Evolutionary conservation across 2,888 invertebrate species (phyloP).

Genomic region (Sclerodermus sp.): DNA sequence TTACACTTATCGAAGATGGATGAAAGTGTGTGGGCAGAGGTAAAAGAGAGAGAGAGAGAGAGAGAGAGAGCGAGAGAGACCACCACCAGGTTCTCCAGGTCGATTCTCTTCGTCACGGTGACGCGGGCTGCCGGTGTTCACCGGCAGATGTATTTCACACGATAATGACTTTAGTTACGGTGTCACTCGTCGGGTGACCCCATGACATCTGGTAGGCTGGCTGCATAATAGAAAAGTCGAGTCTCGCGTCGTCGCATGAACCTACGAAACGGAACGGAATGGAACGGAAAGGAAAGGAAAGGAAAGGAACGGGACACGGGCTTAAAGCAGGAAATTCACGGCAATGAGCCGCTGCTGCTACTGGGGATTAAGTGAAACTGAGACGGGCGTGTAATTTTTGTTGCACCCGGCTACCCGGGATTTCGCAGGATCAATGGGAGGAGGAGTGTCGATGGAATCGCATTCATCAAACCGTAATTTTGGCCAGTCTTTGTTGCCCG

Average conservation of each 20-base stretch:
- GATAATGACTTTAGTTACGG: constrained; percentile 42
- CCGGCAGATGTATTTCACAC: constrained; percentile 40
- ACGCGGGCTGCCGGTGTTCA: too few species aligned
- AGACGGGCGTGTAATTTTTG: constrained; percentile 46
- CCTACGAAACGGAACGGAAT: too few species aligned
- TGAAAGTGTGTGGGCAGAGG: too few species aligned
- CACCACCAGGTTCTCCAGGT: too few species aligned
- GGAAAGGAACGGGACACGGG: neutral
- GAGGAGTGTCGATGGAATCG: constrained; percentile 4
- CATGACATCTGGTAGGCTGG: constrained; percentile 41
- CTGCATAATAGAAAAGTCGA: constrained; percentile 34
- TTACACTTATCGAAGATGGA: too few species aligned
- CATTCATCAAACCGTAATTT: constrained; percentile 30
- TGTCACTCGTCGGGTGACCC: constrained; percentile 31
- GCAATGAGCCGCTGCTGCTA: too few species aligned
- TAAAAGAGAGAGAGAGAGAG: too few species aligned
- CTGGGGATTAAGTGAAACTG: constrained; percentile 31
- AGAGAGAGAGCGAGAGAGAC: too few species aligned
- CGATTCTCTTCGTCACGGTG: too few species aligned
- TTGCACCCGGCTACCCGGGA: constrained; percentile 14
- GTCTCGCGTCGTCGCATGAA: constrained; percentile 4
- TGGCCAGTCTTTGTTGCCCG: constrained; percentile 2
- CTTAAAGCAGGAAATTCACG: too few species aligned
- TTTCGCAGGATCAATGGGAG: constrained; percentile 18
- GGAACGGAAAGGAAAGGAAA: neutral